Conservation (phyloP, 2,113 vertebrate species). For the Neopipo cinnamomea region DNA sequence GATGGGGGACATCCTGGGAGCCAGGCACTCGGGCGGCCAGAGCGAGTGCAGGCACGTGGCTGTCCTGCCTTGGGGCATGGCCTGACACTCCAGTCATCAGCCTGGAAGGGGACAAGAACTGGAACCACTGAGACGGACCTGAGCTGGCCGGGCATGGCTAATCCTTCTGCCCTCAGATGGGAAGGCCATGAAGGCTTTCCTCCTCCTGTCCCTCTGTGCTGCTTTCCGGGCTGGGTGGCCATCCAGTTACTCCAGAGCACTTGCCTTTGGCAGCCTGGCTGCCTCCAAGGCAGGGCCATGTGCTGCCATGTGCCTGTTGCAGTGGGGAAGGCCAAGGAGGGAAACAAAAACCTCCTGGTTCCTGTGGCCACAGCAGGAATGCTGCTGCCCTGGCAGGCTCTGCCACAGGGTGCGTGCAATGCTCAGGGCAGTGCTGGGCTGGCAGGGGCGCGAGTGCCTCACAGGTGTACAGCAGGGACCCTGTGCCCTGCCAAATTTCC, state of each 20-base stretch:
- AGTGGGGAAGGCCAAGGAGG: background rate
- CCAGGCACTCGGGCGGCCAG: background rate
- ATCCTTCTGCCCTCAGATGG: background rate
- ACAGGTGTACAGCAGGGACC: background rate
- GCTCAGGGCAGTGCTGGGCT: slow-evolving; percentile 23
- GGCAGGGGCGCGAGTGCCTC: background rate
- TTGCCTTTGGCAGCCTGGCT: background rate
- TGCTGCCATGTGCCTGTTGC: background rate
- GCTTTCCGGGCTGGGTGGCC: background rate
- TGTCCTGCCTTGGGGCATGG: background rate
- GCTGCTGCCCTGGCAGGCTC: background rate
- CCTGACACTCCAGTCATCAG: background rate
- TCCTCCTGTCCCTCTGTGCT: background rate
- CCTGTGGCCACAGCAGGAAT: rapidly evolving
- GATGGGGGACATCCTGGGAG: background rate
- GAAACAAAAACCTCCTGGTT: background rate
- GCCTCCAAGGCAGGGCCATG: background rate
- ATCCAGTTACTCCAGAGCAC: background rate
- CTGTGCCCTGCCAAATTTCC: background rate
- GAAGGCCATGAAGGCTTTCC: background rate
- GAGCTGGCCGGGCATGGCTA: background rate
- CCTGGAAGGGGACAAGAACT: background rate
- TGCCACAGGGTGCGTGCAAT: background rate
- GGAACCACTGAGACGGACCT: background rate
- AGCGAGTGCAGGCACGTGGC: background rate